Conservation (phyloP, 2,797 vertebrate genomes). For the Alcedo atthis region DNA sequence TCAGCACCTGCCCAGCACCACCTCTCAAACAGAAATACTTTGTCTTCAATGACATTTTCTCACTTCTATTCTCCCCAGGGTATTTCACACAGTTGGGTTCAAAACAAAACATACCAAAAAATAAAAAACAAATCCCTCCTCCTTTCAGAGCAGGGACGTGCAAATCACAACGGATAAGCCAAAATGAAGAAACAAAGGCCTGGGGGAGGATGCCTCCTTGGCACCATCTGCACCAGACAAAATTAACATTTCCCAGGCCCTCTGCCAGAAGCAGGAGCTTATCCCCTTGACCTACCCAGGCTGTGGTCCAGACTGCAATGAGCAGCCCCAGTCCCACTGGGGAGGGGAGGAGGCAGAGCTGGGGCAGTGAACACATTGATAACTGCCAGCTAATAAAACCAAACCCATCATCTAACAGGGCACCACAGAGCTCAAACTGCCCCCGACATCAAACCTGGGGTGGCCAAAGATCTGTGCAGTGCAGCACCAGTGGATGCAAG, state of each 20-base stretch:
- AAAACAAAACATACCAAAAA: background rate
- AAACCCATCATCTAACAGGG: accelerated
- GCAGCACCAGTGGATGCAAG: accelerated
- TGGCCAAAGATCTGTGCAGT: accelerated
- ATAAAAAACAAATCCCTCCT: background rate
- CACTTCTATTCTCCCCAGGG: background rate
- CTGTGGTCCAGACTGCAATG: accelerated
- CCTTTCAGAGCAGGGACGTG: background rate
- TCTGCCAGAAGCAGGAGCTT: background rate
- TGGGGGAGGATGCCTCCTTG: background rate
- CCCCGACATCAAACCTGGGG: accelerated
- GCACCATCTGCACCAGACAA: slow-evolving; percentile 28
- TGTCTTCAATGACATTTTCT: slow-evolving; percentile 4
- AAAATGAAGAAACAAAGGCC: slow-evolving; percentile 36
- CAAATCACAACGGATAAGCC: background rate
- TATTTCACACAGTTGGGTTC: slow-evolving; percentile 3
- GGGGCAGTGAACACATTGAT: accelerated
- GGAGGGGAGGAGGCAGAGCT: background rate
- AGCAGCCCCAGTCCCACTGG: background rate
- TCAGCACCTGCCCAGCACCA: background rate
- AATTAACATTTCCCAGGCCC: background rate
- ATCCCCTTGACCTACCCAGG: accelerated
- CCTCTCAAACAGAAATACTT: background rate
- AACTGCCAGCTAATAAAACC: background rate
- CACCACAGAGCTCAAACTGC: accelerated